Base-by-base conservation (phyloP, 23 tunicate genomes). In the Diplosoma virens region DNA sequence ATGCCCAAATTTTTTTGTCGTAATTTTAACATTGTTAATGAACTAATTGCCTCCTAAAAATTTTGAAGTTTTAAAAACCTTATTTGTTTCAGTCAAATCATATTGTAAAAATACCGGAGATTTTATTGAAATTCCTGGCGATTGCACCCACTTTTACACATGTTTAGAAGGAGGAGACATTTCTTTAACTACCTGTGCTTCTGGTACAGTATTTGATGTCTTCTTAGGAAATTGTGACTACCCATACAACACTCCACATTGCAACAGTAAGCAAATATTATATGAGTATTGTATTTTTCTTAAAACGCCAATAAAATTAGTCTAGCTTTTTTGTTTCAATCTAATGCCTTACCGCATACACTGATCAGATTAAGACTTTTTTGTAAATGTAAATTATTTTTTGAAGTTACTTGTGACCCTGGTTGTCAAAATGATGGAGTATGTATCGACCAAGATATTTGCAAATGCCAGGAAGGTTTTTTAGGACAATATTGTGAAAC, bases 261-360 rank as follows among this genome's bases (percentile, higher is more conserved):
- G 92, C 48, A 33, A 76, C 29, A 45, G 84, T 86, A 73, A 68
- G 85, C n/a, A n/a, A n/a, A n/a, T n/a, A n/a, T n/a, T n/a, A n/a
- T n/a, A n/a, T n/a, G n/a, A n/a, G n/a, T n/a, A n/a, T n/a, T n/a
- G n/a, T n/a, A n/a, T n/a, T n/a, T n/a, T n/a, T n/a, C n/a, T n/a
- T n/a, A n/a, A n/a, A n/a, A n/a, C n/a, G n/a, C n/a, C n/a, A n/a
- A n/a, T n/a, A n/a, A n/a, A n/a, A n/a, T n/a, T n/a, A n/a, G n/a
- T n/a, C n/a, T n/a, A n/a, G n/a, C n/a, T n/a, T n/a, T n/a, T n/a
- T n/a, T n/a, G n/a, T n/a, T n/a, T n/a, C n/a, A n/a, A n/a, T n/a
- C n/a, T n/a, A n/a, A n/a, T n/a, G n/a, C n/a, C n/a, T n/a, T n/a
- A n/a, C n/a, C n/a, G n/a, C n/a, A n/a, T n/a, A n/a, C n/a, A n/a